These are phyloP conservation scores for Rana temporaria DNA, from an alignment of 2,113 vertebrate species.

Conservation along the genomic window DNA sequence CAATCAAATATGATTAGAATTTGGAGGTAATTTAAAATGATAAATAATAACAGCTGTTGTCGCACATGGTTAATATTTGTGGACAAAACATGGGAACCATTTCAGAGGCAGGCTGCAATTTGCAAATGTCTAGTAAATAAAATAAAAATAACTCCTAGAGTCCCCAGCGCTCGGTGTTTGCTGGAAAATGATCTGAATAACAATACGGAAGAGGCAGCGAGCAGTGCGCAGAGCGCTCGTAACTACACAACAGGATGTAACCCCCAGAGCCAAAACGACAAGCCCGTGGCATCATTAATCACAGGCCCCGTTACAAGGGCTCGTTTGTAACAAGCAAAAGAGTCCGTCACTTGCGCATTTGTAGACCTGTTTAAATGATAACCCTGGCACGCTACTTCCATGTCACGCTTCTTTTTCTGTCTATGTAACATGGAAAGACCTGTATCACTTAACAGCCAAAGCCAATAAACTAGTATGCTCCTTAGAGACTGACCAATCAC, in stretches of 20 bases:
- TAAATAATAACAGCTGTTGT: slow-evolving; percentile 42
- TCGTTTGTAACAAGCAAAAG: slow-evolving; percentile 33
- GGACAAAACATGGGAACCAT: slow-evolving; percentile 22
- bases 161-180: slow-evolving; percentile 23
- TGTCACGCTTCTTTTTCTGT: slow-evolving; percentile 11
- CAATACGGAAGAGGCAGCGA: slow-evolving; percentile 8
- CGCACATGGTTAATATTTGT: slow-evolving; percentile 18
- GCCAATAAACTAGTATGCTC: too few species aligned
- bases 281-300: slow-evolving; percentile 42
- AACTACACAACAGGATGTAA: slow-evolving; percentile 44
- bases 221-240: not conserved
- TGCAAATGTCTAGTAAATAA: slow-evolving; percentile 31
- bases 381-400: not conserved
- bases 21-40: slow-evolving; percentile 17
- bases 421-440: too few species aligned
- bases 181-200: slow-evolving; percentile 29
- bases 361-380: slow-evolving; percentile 27
- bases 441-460: too few species aligned
- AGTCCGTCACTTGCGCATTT: slow-evolving; percentile 24
- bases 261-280: slow-evolving; percentile 39
- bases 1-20: not conserved
- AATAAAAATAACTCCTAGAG: slow-evolving; percentile 17
- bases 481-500: too few species aligned
- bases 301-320: slow-evolving; percentile 23
- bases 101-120: not conserved